Evolutionary conservation across 2,797 vertebrate genomes (phyloP), one percentile per base, ranked within the genome.

Genomic region (Hoplostethus mediterraneus): DNA sequence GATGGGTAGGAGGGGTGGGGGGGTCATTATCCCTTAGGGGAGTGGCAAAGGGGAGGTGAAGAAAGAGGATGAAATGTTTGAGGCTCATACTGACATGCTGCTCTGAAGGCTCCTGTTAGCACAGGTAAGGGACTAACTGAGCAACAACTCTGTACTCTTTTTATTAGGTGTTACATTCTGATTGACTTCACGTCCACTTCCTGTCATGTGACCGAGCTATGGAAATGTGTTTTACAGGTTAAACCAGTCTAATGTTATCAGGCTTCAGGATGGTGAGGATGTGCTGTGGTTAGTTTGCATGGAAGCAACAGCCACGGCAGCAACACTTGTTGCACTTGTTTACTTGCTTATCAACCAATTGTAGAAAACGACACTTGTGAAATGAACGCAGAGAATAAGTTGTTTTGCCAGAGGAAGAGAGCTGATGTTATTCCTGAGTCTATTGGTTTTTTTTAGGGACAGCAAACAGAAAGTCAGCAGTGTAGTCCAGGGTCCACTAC

Each of bases 51-150:
- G 33, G 75, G 71, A 80, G 77, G 79, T 72, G 68, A 75, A 82
- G 73, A 67, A 67, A 87, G 72, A 53, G 21, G 72, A 80, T 87
- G 69, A 88, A 79, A 80, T 72, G 65, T 75, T 80, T 87, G 82
- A 73, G 79, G 78, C 88, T 90, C 82, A 79, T 63, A 80, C 53
- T 88, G 85, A 88, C 87, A 88, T 88, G 80, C 73, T 60, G 81
- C 72, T 80, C 67, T 84, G 82, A 75, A 71, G 67, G 76, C 75
- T 80, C 75, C 75, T 71, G 74, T 52, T 47, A 81, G 77, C 57
- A 64, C 91, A 94, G 92, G 94, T 94, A 92, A 85, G 85, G 2
- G 17, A 56, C 48, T 42, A 6, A 16, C 11, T 16, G 77, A 40
- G 65, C 33, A 10, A 77, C 30, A 1, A 14, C 52, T 25, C 28